A percentile compares a stretch with the other conserved stretches of the same genome.
Conservation (phyloP, 2,113 vertebrate genomes). For the Scytalopus superciliaris region DNA sequence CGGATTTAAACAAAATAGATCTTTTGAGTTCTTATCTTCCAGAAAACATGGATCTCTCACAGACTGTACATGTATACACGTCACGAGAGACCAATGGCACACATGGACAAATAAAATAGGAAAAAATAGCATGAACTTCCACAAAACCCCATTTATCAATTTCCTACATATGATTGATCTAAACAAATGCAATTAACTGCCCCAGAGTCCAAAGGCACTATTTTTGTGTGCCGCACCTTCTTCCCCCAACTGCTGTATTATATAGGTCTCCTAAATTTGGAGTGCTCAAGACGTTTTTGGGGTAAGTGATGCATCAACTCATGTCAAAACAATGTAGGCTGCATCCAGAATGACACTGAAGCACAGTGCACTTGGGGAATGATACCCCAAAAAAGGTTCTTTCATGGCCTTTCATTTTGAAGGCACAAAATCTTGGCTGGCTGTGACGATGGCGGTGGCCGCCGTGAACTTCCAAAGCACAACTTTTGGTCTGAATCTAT, state of each 20-base stretch:
- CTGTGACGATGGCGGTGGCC: not conserved
- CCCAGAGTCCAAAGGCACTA: not conserved
- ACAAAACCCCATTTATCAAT: not conserved
- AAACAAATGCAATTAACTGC: not conserved
- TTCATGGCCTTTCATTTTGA: not conserved
- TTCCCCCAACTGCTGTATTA: not conserved
- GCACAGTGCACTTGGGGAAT: not conserved
- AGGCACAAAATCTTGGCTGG: not conserved
- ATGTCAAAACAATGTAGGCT: constrained; percentile 12
- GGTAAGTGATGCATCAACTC: not conserved
- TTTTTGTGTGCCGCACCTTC: not conserved
- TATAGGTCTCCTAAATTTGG: constrained; percentile 31
- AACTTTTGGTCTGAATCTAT: not conserved
- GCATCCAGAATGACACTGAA: not conserved
- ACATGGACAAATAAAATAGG: not conserved
- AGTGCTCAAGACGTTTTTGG: not conserved
- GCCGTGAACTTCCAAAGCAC: not conserved
- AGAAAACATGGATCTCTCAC: not conserved
- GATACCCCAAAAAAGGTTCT: not conserved
- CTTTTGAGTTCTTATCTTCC: not conserved
- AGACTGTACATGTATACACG: fast-evolving
- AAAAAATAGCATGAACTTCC: not conserved
- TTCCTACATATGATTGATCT: not conserved
- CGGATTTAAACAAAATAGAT: not conserved
- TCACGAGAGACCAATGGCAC: not conserved